Evolutionary conservation across 2,888 invertebrate genomes (phyloP), one percentile per base, ranked within the genome.

Genomic region (Amphipyra berbera): DNA sequence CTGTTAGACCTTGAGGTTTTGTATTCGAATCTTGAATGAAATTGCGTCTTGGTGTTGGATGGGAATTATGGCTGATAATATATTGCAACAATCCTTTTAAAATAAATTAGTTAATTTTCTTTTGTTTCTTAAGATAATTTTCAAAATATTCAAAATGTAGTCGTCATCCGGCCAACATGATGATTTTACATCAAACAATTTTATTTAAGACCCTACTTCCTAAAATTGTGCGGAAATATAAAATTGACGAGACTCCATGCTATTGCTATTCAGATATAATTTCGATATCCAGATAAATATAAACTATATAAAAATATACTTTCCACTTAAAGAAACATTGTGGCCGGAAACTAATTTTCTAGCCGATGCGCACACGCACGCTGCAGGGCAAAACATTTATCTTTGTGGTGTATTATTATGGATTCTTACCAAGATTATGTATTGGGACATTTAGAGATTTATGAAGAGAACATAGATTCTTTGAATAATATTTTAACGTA

Each of bases 1-100:
- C 44, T n/a, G 40, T 2, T 30, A 40, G 45, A 35, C 72, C 72
- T 70, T 71, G 66, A 12, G n/a, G n/a, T 37, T 0, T 50, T 54
- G 14, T 37, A 60, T 54, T 69, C 53, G 15, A 38, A 57, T 71
- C 7, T 5, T 21, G 40, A 33, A 7, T 33, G 37, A 15, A 8
- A 45, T 14, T 14, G 6, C 14, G 12, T 44, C 13, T 55, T n/a
- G 15, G 12, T 44, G n/a, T 55, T n/a, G 15, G 38, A 8, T 38
- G 8, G n/a, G n/a, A 40, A 49, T 21, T 21, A 3, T 21, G 21
- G 2, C 21, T 21, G 21, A 21, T 21, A 21, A 3, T 1, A 21
- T 21, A n/a, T n/a, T n/a, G n/a, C 21, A 21, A 21, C 3, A 21
- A 2, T 21, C 21, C 21, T 21, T 21, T 21, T 2, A 2, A 21